Evolutionary conservation across 1,140 invertebrate genomes (phyloP), one percentile per base, ranked within the genome.

Genomic region (Cydia fagiglandana): DNA sequence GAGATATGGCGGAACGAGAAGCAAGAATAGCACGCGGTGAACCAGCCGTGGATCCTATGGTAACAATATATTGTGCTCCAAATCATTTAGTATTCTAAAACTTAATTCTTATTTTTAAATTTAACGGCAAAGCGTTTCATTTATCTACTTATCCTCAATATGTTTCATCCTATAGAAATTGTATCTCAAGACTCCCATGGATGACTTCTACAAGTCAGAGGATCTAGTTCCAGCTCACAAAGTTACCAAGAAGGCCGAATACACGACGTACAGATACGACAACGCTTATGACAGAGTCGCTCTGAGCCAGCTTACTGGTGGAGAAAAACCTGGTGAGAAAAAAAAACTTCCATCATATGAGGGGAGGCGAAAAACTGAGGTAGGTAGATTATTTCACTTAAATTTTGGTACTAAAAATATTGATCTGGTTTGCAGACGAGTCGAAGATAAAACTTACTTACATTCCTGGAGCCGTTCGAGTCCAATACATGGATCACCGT

Each of bases 41-140:
- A 64, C 86, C 88, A 0, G 83, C 88, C 61, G 83, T 90, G 24
- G 89, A 92, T 79, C 90, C 89, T 0, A 89, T 91, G 89, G 90
- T 89, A 79, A 75, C 64, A 61, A 4, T 24, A n/a, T 7, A 30
- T 38, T 38, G 34, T 38, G 7, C 7, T 38, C 1, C 34, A 38
- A 38, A 4, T 38, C 0, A 38, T 38, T 45, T 13, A 12, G 0
- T 12, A 13, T 13, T 47, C 45, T 2, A 15, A 47, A 13, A 47
- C 13, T 47, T 13, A 12, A 4, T 10, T 56, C 12, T 34, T 0
- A 56, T 28, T 34, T 56, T 47, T 12, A 47, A 56, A 56, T 56
- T 56, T 7, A 17, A 56, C 2, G 47, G 15, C 15, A 50, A 56
- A 74, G 4, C 2, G 10, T 75, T 75, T 10, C 1, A 66, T 64